These are phyloP conservation scores for Galago senegalensis DNA, from an alignment of 2,797 vertebrate genomes.

Conservation along the genomic window DNA sequence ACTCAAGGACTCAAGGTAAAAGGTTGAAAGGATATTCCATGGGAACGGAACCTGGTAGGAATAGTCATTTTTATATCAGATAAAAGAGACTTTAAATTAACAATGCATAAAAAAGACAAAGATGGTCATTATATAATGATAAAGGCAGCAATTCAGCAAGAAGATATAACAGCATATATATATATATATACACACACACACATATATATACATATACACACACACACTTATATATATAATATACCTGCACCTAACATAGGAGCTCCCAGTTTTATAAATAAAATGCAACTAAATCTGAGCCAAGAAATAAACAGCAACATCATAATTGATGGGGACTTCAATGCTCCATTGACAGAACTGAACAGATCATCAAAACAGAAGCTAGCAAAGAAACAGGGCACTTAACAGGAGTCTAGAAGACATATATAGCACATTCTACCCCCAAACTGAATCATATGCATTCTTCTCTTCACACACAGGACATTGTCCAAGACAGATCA, in stretches of 20 bases:
- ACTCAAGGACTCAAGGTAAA: background rate
- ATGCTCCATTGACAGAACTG: too few relatives aligned
- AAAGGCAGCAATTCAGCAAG: background rate
- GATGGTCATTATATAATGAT: background rate
- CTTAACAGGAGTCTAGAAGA: background rate
- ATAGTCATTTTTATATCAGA: background rate
- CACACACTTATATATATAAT: too few relatives aligned
- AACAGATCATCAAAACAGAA: too few relatives aligned
- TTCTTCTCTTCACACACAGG: background rate
- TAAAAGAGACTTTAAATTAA: background rate
- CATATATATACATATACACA: too few relatives aligned
- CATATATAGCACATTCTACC: background rate
- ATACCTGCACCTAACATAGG: too few relatives aligned
- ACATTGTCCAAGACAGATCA: background rate
- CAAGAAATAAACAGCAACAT: too few relatives aligned
- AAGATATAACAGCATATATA: background rate
- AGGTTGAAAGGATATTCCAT: background rate
- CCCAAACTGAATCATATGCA: background rate
- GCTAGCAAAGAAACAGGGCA: too few relatives aligned
- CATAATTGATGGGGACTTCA: too few relatives aligned
- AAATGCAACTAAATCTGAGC: too few relatives aligned
- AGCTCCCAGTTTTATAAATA: too few relatives aligned
- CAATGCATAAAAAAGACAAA: background rate
- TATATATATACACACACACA: background rate
- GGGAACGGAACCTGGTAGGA: background rate